Percentiles rank a stretch among this genome's conserved stretches.
Evolutionary conservation across 2,797 vertebrate genomes (phyloP).

Genomic region (Phoxinus dragarum): DNA sequence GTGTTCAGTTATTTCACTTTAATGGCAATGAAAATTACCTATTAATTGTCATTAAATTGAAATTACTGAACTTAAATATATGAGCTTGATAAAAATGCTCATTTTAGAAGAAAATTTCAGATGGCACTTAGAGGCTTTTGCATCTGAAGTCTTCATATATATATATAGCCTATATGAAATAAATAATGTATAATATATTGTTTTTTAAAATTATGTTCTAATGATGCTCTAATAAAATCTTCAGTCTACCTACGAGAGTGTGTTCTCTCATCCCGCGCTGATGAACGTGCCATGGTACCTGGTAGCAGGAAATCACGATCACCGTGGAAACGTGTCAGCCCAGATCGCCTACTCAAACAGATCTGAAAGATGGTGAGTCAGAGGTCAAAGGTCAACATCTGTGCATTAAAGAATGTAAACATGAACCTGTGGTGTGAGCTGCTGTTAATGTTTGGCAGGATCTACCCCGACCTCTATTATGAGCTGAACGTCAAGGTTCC

Average conservation of each 20-base stretch:
- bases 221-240: not conserved
- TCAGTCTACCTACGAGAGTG: conserved; percentile 71
- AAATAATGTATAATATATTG: too few relatives aligned
- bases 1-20: too few relatives aligned
- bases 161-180: too few relatives aligned
- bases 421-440: not conserved
- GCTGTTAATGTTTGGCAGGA: conserved; percentile 60
- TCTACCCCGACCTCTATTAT: conserved; percentile 72
- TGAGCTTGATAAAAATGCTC: too few relatives aligned
- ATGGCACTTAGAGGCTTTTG: too few relatives aligned
- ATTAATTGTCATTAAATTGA: too few relatives aligned
- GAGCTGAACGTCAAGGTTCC: conserved; percentile 69
- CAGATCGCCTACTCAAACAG: conserved; percentile 73
- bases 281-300: conserved; percentile 71
- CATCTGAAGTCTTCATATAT: too few relatives aligned
- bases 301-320: conserved; percentile 75
- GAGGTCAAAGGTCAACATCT: not conserved
- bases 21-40: too few relatives aligned
- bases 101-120: too few relatives aligned
- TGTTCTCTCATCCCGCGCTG: conserved; percentile 71
- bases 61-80: too few relatives aligned
- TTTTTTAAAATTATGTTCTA: not conserved
- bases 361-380: conserved; percentile 71
- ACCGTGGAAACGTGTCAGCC: conserved; percentile 72
- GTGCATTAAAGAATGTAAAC: not conserved